A percentile compares a stretch with the other conserved stretches of the same genome.
Evolutionary conservation across 30 jellyfish, hydroid and myxozoan genomes (phyloP).

Genomic region (Turritopsis dohrnii): DNA sequence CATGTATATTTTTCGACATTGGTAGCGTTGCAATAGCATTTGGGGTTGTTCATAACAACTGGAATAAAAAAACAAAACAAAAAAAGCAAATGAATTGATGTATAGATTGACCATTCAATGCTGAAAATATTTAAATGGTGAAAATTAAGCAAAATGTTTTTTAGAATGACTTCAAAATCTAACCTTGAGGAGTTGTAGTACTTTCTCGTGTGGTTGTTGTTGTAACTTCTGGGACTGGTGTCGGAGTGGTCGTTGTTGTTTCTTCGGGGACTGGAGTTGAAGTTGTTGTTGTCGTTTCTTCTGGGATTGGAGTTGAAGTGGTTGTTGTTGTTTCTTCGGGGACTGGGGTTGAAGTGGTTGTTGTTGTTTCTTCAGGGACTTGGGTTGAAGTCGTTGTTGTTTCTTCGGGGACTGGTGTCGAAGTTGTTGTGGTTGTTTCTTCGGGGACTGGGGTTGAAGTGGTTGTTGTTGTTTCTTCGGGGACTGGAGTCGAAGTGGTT

Average conservation of each 20-base stretch:
- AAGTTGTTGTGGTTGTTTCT: constrained; percentile 3
- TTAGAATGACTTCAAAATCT: not conserved
- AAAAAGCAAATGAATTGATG: not conserved
- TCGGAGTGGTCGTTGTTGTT: constrained; percentile 8
- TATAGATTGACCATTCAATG: too few species aligned
- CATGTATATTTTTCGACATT: not conserved
- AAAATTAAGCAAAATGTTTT: not conserved
- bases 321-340: constrained; percentile 5
- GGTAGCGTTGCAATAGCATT: not conserved
- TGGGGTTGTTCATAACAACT: not conserved
- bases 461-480: constrained; percentile 1
- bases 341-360: not conserved
- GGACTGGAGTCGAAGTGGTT: constrained; percentile 2
- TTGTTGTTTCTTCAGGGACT: not conserved
- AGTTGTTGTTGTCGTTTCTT: constrained; percentile 1
- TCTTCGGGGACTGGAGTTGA: not conserved
- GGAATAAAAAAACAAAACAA: not conserved
- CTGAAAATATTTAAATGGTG: too few species aligned
- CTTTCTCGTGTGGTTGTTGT: not conserved
- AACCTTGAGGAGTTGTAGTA: not conserved
- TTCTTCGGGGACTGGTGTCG: not conserved
- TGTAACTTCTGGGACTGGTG: not conserved
- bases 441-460: not conserved
- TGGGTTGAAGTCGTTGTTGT: not conserved
- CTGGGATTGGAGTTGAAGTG: not conserved